These are phyloP conservation scores for Drosophila borborema DNA, from an alignment of 2,888 invertebrate genomes.

Conservation along the genomic window DNA sequence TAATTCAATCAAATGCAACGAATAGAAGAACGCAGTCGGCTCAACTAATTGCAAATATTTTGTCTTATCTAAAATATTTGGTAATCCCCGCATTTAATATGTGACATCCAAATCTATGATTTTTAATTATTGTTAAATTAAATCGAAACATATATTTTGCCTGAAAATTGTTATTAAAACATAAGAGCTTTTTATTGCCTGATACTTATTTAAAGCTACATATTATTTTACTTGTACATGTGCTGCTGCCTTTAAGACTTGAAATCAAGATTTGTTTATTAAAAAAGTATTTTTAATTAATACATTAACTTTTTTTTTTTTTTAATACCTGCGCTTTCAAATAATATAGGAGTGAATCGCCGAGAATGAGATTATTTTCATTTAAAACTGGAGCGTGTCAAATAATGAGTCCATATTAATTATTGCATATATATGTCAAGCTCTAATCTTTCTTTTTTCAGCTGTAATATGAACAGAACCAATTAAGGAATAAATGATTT, in stretches of 20 bases:
- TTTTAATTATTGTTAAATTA: too few species aligned
- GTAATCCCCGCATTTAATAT: too few species aligned
- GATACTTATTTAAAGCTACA: neutral
- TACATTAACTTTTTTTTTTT: too few species aligned
- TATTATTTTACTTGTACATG: neutral
- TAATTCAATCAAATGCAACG: too few species aligned
- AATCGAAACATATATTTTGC: neutral
- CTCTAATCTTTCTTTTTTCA: neutral
- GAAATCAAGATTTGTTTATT: neutral
- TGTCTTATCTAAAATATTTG: too few species aligned
- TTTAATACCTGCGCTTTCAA: neutral
- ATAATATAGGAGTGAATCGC: neutral
- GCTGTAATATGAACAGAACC: neutral
- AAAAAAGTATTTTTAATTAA: neutral
- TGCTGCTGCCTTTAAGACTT: neutral
- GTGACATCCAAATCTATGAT: too few species aligned
- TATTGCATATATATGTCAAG: neutral
- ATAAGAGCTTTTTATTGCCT: neutral
- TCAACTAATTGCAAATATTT: too few species aligned
- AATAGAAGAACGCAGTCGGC: too few species aligned
- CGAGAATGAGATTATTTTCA: neutral
- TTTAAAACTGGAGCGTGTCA: neutral
- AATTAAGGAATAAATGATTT: neutral
- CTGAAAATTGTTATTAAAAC: neutral
- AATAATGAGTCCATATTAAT: neutral